A percentile compares a stretch with the other conserved stretches of the same genome.
Conservation (phyloP, 2,113 vertebrate species). For the Chaetops frenatus region DNA sequence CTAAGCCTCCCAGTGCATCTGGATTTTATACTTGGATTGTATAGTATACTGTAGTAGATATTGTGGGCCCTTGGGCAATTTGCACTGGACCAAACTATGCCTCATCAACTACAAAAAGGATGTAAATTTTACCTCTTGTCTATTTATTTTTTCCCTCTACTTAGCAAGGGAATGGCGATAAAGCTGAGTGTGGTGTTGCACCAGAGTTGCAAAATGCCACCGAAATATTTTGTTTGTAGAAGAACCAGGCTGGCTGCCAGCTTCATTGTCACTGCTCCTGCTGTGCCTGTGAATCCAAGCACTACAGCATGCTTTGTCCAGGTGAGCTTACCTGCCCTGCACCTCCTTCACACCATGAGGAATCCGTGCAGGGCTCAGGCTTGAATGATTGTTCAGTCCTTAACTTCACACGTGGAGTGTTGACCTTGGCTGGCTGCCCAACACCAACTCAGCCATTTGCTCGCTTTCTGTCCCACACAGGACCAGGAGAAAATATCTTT, state of each 20-base stretch:
- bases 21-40: neutral
- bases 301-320: accelerated
- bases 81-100: neutral
- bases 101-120: neutral
- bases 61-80: neutral
- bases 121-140: neutral
- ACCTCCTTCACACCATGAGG: neutral
- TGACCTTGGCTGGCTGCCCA: neutral
- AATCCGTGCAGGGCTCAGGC: neutral
- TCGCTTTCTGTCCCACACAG: neutral
- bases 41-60: neutral
- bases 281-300: neutral
- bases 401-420: accelerated
- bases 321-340: neutral
- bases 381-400: neutral
- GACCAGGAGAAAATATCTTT: neutral
- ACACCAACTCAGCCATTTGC: accelerated
- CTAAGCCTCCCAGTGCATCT: neutral
- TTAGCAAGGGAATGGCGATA: neutral
- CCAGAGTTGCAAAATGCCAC: neutral
- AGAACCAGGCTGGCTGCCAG: neutral
- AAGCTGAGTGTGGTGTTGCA: neutral
- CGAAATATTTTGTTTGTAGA: neutral
- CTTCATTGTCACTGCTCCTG: neutral
- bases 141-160: neutral